A percentile compares a stretch with the other conserved stretches of the same genome.
Conservation (phyloP, 2,888 invertebrate genomes). For the Pedicia rivosa region DNA sequence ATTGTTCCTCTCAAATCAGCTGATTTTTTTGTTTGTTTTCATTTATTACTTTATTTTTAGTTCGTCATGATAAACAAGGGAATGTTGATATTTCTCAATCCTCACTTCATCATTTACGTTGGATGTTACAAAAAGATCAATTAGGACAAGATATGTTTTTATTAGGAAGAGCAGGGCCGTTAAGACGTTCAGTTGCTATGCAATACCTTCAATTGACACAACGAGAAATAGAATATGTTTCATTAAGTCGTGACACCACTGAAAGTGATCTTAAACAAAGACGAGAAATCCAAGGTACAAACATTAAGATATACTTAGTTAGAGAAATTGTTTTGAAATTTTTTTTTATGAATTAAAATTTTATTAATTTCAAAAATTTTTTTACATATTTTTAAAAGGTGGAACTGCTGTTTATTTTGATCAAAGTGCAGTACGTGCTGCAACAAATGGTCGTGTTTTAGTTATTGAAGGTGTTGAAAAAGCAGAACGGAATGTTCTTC, state of each 20-base stretch:
- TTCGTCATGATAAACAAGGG: slow-evolving; percentile 35
- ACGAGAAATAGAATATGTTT: slow-evolving; percentile 83
- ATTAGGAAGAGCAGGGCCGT: slow-evolving; percentile 77
- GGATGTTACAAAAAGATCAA: slow-evolving; percentile 93
- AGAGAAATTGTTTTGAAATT: no score
- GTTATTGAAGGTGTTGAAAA: slow-evolving; percentile 94
- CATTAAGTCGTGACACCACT: slow-evolving; percentile 88
- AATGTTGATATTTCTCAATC: slow-evolving; percentile 48
- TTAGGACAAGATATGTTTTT: slow-evolving; percentile 92
- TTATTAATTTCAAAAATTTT: no score
- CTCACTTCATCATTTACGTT: slow-evolving; percentile 64
- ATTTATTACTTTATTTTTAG: slow-evolving; percentile 18
- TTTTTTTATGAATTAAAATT: no score
- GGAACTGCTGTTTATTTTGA: slow-evolving; percentile 87
- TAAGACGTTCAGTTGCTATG: slow-evolving; percentile 64
- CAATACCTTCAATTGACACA: slow-evolving; percentile 79
- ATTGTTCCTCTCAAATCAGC: slow-evolving; percentile 2
- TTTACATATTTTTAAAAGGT: no score
- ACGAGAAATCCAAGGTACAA: slow-evolving; percentile 76
- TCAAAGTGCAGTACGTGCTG: slow-evolving; percentile 92
- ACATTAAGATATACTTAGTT: no score
- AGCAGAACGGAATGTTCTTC: slow-evolving; percentile 91
- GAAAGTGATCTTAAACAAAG: slow-evolving; percentile 94
- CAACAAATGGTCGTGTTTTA: slow-evolving; percentile 71
- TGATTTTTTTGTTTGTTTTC: slow-evolving; percentile 9